phyloP scores from a whole-genome alignment of 2,797 vertebrate species.

The Lacerta bilineata region DNA sequence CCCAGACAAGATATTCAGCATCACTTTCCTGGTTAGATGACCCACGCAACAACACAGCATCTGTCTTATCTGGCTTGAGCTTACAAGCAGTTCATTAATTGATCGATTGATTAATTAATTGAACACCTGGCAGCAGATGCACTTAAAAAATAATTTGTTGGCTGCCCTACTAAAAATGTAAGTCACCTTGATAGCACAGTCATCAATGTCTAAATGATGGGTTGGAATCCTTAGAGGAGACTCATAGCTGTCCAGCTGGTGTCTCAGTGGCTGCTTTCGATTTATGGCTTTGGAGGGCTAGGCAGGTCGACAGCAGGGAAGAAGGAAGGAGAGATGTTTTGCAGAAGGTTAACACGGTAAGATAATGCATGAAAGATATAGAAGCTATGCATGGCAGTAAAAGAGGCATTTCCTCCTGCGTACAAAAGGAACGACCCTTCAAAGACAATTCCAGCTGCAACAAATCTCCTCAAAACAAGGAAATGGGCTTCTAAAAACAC shows the following conservation, averaged over 20 bases:
- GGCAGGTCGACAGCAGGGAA: constrained; percentile 45
- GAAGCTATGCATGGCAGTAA: neutral
- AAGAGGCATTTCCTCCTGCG: neutral
- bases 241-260: constrained; percentile 92
- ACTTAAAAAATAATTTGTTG: neutral
- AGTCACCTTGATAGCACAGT: constrained; percentile 93
- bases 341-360: neutral
- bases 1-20: neutral
- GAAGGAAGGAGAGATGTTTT: constrained; percentile 54
- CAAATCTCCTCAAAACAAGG: too few species aligned
- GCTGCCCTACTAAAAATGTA: constrained; percentile 34
- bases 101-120: neutral
- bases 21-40: neutral
- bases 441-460: too few species aligned
- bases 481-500: too few species aligned
- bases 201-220: constrained; percentile 87
- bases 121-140: neutral
- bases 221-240: constrained; percentile 84
- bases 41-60: neutral
- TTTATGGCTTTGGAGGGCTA: constrained; percentile 92
- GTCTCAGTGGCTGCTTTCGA: constrained; percentile 93
- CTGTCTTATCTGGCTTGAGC: neutral
- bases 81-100: neutral
- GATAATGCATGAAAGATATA: neutral
- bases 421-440: neutral